Evolutionary conservation across 1,140 invertebrate genomes (phyloP).

Genomic region (Drosophila nigrodunni): DNA sequence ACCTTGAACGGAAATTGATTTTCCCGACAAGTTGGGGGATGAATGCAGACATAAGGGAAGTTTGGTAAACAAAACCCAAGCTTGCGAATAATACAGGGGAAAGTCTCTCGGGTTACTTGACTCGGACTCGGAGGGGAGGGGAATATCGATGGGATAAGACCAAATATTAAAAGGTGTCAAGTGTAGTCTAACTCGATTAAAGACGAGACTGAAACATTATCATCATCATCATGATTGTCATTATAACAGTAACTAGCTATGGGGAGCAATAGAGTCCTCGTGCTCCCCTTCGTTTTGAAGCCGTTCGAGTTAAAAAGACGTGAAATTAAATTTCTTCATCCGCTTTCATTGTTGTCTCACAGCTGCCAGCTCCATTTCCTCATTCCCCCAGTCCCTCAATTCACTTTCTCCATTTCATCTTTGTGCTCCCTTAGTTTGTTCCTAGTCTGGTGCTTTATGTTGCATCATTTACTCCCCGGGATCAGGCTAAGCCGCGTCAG

Average conservation of each 20-base stretch:
- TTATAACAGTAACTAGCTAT: slow-evolving; percentile 36
- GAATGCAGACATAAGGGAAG: slow-evolving; percentile 13
- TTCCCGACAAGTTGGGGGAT: slow-evolving; percentile 34
- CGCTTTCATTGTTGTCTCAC: slow-evolving; percentile 64
- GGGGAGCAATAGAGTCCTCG: slow-evolving; percentile 22
- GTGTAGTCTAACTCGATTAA: slow-evolving; percentile 48
- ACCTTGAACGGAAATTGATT: slow-evolving; percentile 74
- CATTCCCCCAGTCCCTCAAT: no score
- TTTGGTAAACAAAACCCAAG: slow-evolving; percentile 74
- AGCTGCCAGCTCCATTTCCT: slow-evolving; percentile 2
- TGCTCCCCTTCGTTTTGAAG: slow-evolving; percentile 45
- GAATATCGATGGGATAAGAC: neutral
- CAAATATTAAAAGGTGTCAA: slow-evolving; percentile 67
- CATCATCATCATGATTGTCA: slow-evolving; percentile 33
- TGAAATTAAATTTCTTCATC: slow-evolving; percentile 81
- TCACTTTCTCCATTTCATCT: neutral
- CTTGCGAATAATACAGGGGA: slow-evolving; percentile 67
- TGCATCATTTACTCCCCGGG: slow-evolving; percentile 67
- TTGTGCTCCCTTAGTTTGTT: neutral
- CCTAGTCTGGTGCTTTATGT: slow-evolving; percentile 28
- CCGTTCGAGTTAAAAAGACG: slow-evolving; percentile 73
- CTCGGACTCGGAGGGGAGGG: slow-evolving; percentile 15
- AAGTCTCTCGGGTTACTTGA: slow-evolving; percentile 43
- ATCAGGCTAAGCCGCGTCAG: slow-evolving; percentile 55
- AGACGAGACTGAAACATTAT: slow-evolving; percentile 30